Evolutionary conservation across 2,113 vertebrate genomes (phyloP).

Genomic region (Fukomys damarensis): DNA sequence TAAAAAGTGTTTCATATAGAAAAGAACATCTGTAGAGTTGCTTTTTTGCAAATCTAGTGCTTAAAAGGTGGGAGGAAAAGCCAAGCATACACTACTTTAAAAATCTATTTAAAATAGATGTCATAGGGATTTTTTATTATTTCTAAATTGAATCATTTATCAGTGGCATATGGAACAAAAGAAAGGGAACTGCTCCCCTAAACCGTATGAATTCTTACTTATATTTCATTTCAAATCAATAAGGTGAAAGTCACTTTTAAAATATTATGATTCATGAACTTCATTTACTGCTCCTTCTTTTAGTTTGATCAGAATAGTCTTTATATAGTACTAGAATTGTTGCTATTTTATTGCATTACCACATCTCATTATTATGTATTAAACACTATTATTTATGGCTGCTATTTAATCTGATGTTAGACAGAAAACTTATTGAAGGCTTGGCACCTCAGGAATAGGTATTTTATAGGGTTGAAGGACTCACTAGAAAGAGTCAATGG

Average conservation of each 20-base stretch:
- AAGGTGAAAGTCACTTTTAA: constrained; percentile 75
- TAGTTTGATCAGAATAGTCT: constrained; percentile 54
- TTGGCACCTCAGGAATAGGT: constrained; percentile 60
- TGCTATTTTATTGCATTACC: constrained; percentile 66
- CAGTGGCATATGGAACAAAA: constrained; percentile 77
- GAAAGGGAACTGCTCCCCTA: constrained; percentile 72
- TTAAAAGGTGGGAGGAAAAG: constrained; percentile 68
- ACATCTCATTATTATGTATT: constrained; percentile 68
- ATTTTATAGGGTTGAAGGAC: constrained; percentile 69
- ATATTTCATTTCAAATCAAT: constrained; percentile 76
- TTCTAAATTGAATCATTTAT: constrained; percentile 80
- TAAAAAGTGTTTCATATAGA: constrained; percentile 35
- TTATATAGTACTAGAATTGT: constrained; percentile 16
- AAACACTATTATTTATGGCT: constrained; percentile 59
- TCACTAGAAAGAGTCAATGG: constrained; percentile 75
- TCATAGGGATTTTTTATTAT: constrained; percentile 79
- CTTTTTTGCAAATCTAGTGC: constrained; percentile 62
- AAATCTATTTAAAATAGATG: constrained; percentile 79
- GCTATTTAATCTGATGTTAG: constrained; percentile 72
- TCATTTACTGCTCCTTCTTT: constrained; percentile 73
- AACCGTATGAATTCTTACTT: constrained; percentile 74
- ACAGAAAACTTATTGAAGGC: constrained; percentile 68
- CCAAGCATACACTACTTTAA: constrained; percentile 75
- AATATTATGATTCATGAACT: constrained; percentile 74
- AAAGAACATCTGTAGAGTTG: constrained; percentile 23